Evolutionary conservation across 1,140 invertebrate genomes (phyloP).

Genomic region (Leptinotarsa texana): DNA sequence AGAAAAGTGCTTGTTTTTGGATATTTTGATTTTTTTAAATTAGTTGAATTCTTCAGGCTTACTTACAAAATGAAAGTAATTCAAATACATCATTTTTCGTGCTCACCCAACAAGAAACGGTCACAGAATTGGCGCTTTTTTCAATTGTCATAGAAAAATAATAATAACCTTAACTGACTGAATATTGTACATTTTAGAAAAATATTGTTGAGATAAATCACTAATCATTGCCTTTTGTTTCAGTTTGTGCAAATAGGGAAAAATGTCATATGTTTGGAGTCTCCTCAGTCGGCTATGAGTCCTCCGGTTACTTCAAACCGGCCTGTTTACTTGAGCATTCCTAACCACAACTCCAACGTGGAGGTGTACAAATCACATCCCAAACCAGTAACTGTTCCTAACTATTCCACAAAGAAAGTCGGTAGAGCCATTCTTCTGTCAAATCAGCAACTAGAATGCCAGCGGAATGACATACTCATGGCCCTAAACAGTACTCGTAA

Average conservation of each 20-base stretch:
- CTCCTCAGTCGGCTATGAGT: constrained; percentile 37
- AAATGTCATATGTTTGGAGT: constrained; percentile 40
- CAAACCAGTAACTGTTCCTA: constrained; percentile 42
- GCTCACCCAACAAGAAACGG: no score
- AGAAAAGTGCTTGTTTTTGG: no score
- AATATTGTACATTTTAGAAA: no score
- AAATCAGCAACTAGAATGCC: constrained; percentile 42
- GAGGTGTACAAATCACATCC: constrained; percentile 47
- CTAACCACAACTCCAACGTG: constrained; percentile 30
- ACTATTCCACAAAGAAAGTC: constrained; percentile 40
- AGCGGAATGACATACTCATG: constrained; percentile 44
- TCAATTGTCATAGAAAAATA: no score
- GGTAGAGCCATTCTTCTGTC: constrained; percentile 43
- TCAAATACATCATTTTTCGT: no score
- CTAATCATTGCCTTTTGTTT: constrained; percentile 18
- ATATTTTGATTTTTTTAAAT: no score
- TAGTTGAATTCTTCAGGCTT: no score
- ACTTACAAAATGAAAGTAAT: no score
- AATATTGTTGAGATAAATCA: no score
- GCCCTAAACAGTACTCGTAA: constrained; percentile 36
- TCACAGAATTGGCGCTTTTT: no score
- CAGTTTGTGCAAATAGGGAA: constrained; percentile 44
- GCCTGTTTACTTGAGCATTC: constrained; percentile 29
- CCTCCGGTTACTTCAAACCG: constrained; percentile 31
- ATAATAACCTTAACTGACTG: no score